Base-by-base conservation (phyloP, 2,113 vertebrate genomes). In the Corydoras sp. region DNA sequence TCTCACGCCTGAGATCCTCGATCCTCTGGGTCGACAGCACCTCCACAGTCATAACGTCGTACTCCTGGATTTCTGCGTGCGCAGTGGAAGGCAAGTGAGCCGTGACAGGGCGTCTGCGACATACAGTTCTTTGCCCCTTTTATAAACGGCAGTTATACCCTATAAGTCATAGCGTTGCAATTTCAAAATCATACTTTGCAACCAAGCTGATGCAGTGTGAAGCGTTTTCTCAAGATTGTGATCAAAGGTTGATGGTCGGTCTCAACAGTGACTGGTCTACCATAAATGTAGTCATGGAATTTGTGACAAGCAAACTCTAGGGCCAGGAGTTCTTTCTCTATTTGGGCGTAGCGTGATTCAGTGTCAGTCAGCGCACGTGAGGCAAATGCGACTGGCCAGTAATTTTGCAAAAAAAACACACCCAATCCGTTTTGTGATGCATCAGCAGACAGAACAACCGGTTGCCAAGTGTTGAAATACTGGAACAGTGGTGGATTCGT, bases 241-340 rank as follows among this genome's bases (percentile, higher is more conserved):
- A 76, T 76, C 0, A 71, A 29, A 1, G 53, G 55, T 62, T 69
- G 65, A 35, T 72, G 75, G 63, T 68, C 70, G 1, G 65, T 69
- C 49, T 73, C 58, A 18, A 64, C 9, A 24, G 65, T 73, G 35
- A 2, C 1, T 7, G n/a, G n/a, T n/a, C n/a, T n/a, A 11, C 65
- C 49, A 43, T 72, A 73, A 14, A 73, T 65, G 11, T 53, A 71
- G 9, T 68, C 62, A 8, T 69, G 60, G 31, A 69, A 64, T 51
- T 69, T 65, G 32, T 69, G 60, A 30, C 73, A 70, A 24, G 56
- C 56, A 59, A 64, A 66, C 15, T 64, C 35, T 6, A 77, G 66
- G 35, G 35, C 71, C 43, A 72, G 51, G 7, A 76, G 65, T 14
- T 77, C 51, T 12, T 77, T 69, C 9, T 62, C 51, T 6, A 65